phyloP scores from a whole-genome alignment of 2,797 vertebrate species.

The Selene dorsalis region DNA sequence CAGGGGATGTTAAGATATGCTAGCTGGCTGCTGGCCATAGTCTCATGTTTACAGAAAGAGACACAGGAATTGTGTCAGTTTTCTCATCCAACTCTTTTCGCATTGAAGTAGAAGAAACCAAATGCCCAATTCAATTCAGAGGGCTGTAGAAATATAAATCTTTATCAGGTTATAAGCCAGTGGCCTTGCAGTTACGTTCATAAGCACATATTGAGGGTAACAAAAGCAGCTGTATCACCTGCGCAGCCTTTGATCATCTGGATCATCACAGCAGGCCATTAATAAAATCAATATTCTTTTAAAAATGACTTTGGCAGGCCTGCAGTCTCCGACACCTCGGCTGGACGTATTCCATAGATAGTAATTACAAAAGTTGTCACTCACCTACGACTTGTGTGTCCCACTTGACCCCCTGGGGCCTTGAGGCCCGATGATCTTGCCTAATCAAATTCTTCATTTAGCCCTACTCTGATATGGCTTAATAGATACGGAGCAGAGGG shows the following conservation, averaged over 20 bases:
- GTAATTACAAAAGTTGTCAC: slow-evolving; percentile 31
- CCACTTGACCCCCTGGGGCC: slow-evolving; percentile 27
- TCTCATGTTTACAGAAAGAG: no score
- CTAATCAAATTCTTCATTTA: slow-evolving; percentile 55
- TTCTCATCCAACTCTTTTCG: no score
- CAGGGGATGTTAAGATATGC: no score
- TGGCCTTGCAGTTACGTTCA: neutral
- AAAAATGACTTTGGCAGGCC: slow-evolving; percentile 11
- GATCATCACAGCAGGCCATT: slow-evolving; percentile 9
- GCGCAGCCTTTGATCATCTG: neutral
- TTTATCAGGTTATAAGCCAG: neutral
- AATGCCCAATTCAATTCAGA: neutral
- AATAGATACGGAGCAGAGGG: neutral
- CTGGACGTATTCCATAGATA: slow-evolving; percentile 28
- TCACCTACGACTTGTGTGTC: slow-evolving; percentile 43
- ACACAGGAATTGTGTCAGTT: no score
- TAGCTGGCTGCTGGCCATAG: no score
- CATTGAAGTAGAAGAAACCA: neutral
- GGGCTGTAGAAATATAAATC: no score
- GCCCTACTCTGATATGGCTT: slow-evolving; percentile 14
- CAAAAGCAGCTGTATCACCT: neutral
- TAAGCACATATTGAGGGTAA: neutral
- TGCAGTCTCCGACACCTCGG: slow-evolving; percentile 13
- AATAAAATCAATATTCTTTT: slow-evolving; percentile 55
- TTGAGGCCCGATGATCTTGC: slow-evolving; percentile 54